Evolutionary conservation across 1,140 invertebrate genomes (phyloP), one percentile per base, ranked within the genome.

Genomic region (Centruroides sculpturatus): DNA sequence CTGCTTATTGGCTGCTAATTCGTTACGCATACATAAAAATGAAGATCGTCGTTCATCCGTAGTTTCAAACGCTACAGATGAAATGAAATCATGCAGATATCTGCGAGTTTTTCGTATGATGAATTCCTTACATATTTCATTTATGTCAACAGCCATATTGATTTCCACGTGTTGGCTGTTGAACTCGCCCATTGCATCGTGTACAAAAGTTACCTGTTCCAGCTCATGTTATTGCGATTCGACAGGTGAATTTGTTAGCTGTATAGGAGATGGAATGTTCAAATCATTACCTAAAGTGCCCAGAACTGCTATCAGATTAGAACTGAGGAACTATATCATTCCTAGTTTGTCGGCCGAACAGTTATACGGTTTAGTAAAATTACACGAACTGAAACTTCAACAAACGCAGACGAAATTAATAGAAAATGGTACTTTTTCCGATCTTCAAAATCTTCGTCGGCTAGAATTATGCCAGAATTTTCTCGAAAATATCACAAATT

Each of bases 401-500:
- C 73, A 73, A 58, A 66, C 66, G 49, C 53, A 64, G 6, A 64
- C 75, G 6, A 54, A 64, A 35, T 56, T 11, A 1, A 64, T 76
- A 7, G 58, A 64, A 5, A 60, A 70, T 23, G 69, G 66, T 7
- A 66, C 69, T 3, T 75, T 76, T 62, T 47, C n/a, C 41, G 41
- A 41, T 6, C 41, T 41, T 6, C 41, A 41, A 8, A 41, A 41
- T 41, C 41, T 41, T 41, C 41, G 41, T 6, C 59, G 68, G 11
- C 67, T 79, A 6, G 83, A 87, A 66, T 70, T 89, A 13, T 81
- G 82, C 8, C 73, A 77, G 55, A 86, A 86, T 70, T 74, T 75
- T 59, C 72, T 90, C 48, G 74, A 74, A 3, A 70, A 69, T n/a
- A 69, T 90, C 55, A 74, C 79, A 7, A 79, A 80, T 59, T 72